phyloP scores from a whole-genome alignment of 1,140 invertebrate species.

The Diachasmimorpha longicaudata region DNA sequence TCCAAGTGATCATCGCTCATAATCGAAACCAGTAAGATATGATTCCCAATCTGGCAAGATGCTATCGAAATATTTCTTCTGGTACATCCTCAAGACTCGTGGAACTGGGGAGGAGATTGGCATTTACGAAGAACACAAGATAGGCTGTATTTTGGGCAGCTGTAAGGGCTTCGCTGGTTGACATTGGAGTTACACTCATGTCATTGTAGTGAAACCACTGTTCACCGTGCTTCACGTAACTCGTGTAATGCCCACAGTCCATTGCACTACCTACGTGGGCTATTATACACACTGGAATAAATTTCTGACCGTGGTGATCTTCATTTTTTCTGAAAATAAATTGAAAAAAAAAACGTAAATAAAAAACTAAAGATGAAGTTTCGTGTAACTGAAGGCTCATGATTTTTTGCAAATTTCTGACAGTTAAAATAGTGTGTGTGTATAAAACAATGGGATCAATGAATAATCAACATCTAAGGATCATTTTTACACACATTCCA shows the following conservation, averaged over 20 bases:
- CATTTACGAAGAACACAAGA: conserved; percentile 46
- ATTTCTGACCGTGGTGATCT: conserved; percentile 22
- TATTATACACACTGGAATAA: conserved; percentile 49
- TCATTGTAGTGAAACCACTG: conserved; percentile 55
- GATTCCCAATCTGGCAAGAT: too few relatives aligned
- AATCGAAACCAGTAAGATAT: too few relatives aligned
- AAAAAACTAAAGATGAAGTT: too few relatives aligned
- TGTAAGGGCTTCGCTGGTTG: conserved; percentile 42
- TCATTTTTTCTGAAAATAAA: too few relatives aligned
- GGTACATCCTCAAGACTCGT: not conserved
- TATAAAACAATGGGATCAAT: too few relatives aligned
- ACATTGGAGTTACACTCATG: conserved; percentile 45
- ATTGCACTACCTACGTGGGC: conserved; percentile 50
- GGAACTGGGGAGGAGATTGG: not conserved
- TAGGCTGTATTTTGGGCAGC: conserved; percentile 48
- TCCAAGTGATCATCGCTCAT: too few relatives aligned
- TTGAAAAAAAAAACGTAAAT: too few relatives aligned
- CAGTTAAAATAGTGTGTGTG: too few relatives aligned
- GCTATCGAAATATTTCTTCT: not conserved
- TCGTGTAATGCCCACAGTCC: conserved; percentile 54
- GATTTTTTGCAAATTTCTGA: too few relatives aligned
- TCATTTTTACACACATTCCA: too few relatives aligned
- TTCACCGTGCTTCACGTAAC: conserved; percentile 47
- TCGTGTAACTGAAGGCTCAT: too few relatives aligned
- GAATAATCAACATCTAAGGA: too few relatives aligned